A percentile compares a stretch with the other conserved stretches of the same genome.
These are phyloP conservation scores for Saccostrea cuccullata DNA, from an alignment of 1,140 invertebrate species.

Conservation along the genomic window DNA sequence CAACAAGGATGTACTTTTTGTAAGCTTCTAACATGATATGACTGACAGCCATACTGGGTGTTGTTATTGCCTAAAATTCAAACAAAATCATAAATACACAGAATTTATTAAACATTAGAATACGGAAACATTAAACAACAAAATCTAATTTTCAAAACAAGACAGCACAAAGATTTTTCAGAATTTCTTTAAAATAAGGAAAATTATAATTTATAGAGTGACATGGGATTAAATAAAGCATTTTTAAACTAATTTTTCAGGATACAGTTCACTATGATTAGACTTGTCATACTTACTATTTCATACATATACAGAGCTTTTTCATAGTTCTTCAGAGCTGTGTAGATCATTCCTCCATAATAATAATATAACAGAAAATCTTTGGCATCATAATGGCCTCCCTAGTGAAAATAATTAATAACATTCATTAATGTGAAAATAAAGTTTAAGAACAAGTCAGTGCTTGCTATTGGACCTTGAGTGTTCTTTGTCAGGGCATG, in stretches of 20 bases:
- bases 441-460: neutral
- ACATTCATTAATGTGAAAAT: neutral
- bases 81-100: neutral
- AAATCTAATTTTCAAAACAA: neutral
- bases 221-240: too few species aligned
- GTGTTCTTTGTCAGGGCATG: too few species aligned
- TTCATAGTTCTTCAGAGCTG: conserved; percentile 94
- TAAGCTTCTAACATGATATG: conserved; percentile 98
- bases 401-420: conserved; percentile 76
- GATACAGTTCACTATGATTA: too few species aligned
- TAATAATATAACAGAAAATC: conserved; percentile 97
- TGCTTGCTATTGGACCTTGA: too few species aligned
- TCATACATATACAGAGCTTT: conserved; percentile 96
- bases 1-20: conserved; percentile 96
- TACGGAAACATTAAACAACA: neutral
- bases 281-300: conserved; percentile 81
- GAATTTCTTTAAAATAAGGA: neutral
- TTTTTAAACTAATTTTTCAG: too few species aligned
- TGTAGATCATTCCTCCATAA: conserved; percentile 98
- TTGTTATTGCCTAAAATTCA: conserved; percentile 86
- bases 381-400: conserved; percentile 92
- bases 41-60: conserved; percentile 94
- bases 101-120: neutral
- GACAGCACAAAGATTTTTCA: too few species aligned
- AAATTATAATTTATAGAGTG: too few species aligned